Base-by-base conservation (phyloP, 2,113 vertebrate genomes). In the Isichthys henryi region DNA sequence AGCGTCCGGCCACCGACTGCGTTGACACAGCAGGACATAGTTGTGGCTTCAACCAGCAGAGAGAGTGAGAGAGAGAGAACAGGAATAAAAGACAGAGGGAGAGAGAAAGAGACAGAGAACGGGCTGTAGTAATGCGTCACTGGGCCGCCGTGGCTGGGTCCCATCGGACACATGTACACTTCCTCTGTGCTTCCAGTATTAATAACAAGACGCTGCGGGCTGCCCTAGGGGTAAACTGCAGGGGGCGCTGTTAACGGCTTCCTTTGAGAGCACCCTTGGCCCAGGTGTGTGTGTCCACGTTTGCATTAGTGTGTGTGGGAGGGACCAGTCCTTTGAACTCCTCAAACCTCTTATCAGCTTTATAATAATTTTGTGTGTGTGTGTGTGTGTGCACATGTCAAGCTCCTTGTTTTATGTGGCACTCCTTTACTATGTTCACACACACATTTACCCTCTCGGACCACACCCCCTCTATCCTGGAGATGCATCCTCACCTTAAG, bases 101-200 rank as follows among this genome's bases (percentile, higher is more conserved):
- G 66, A 91, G 49, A 89, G n/a, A 62, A 2, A 77, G 50, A 89
- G 89, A 90, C 90, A 39, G 53, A 21, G 77, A 74, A 83, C 0
- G 48, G 23, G 74, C 43, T 23, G 87, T 48, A 90, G 86, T 19
- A 93, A 89, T 92, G 91, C 39, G 39, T 39, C 39, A 39, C 39
- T 39, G 39, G 39, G 39, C 82, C 53, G 5, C n/a, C n/a, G 0
- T 80, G 74, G 74, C 39, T 4, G 0, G 74, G 5, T 43, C 35
- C 31, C 35, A 2, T 27, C 5, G 17, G 74, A 15, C 74, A 80
- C 74, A 77, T 2, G 3, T 17, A 39, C 35, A 43, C 31, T 35
- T 11, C 13, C 17, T 80, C 35, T 2, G 5, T 39, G 31, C 13
- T 43, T 80, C 13, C 35, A 80, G 31, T 17, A 35, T 77, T 35